These are phyloP conservation scores for Fulmarus glacialis DNA, from an alignment of 2,113 vertebrate genomes.

Conservation along the genomic window DNA sequence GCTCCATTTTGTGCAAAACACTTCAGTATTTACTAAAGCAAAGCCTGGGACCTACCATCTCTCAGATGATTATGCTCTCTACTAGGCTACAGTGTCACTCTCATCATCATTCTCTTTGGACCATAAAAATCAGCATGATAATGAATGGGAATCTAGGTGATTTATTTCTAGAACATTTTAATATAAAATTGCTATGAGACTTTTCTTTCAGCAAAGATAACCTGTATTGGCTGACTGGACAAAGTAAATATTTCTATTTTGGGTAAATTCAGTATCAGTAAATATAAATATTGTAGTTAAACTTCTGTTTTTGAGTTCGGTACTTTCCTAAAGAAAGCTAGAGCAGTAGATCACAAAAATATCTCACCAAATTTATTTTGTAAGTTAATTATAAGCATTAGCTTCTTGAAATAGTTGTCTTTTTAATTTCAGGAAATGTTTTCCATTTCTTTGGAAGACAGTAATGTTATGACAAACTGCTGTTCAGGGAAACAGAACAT, in stretches of 20 bases:
- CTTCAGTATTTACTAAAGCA: not conserved
- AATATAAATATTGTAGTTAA: not conserved
- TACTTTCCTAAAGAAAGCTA: not conserved
- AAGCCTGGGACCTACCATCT: not conserved
- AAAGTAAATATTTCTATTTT: not conserved
- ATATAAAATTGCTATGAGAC: not conserved
- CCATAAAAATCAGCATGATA: not conserved
- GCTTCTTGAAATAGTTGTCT: not conserved
- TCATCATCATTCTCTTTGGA: not conserved
- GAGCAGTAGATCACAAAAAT: not conserved
- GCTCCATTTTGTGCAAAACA: not conserved
- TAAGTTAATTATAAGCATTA: not conserved
- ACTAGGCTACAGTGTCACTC: not conserved
- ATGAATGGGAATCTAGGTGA: not conserved
- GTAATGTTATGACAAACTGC: not conserved
- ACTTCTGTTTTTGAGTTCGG: not conserved
- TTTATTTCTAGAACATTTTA: not conserved
- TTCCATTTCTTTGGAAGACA: not conserved
- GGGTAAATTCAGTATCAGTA: not conserved
- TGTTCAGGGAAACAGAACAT: not conserved
- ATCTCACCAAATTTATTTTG: not conserved
- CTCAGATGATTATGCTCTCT: not conserved
- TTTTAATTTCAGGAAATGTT: not conserved
- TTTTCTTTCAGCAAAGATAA: not conserved
- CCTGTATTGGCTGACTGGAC: not conserved